Percentiles rank a stretch among this genome's conserved stretches.
Conservation (phyloP, 2,797 vertebrate genomes). For the Periparus ater region DNA sequence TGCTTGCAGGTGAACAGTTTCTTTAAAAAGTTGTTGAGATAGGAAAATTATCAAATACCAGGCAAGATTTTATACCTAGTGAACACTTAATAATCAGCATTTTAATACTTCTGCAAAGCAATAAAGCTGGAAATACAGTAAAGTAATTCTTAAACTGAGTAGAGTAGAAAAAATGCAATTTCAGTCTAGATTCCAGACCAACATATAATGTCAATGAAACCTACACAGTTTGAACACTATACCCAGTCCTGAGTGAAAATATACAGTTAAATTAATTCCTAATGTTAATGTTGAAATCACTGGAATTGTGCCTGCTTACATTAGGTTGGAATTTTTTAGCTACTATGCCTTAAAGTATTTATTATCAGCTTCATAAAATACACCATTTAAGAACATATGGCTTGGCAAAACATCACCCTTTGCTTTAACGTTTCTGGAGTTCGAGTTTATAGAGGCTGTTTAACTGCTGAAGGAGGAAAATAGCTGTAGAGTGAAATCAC, state of each 20-base stretch:
- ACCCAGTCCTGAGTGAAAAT: not conserved
- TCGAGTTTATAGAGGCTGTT: not conserved
- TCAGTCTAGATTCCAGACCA: not conserved
- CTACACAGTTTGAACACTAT: not conserved
- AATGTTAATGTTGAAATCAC: slow-evolving; percentile 2
- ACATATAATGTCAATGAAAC: not conserved
- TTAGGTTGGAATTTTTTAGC: not conserved
- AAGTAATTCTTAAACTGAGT: not conserved
- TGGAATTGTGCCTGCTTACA: not conserved
- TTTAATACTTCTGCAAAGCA: not conserved
- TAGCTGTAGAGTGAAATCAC: not conserved
- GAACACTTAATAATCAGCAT: not conserved
- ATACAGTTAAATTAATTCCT: not conserved
- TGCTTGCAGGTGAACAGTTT: not conserved
- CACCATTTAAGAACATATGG: slow-evolving; percentile 38
- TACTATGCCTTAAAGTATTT: slow-evolving; percentile 17
- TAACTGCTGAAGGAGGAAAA: slow-evolving; percentile 11
- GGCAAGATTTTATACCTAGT: not conserved
- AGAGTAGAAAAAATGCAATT: not conserved
- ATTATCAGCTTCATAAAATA: slow-evolving; percentile 53
- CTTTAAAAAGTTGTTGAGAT: not conserved
- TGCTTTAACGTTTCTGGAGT: slow-evolving; percentile 30
- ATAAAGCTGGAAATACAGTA: not conserved
- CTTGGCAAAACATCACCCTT: slow-evolving; percentile 17
- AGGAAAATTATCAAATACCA: not conserved